Base-by-base conservation (phyloP, 2,797 vertebrate species). In the Myotis pilosus region DNA sequence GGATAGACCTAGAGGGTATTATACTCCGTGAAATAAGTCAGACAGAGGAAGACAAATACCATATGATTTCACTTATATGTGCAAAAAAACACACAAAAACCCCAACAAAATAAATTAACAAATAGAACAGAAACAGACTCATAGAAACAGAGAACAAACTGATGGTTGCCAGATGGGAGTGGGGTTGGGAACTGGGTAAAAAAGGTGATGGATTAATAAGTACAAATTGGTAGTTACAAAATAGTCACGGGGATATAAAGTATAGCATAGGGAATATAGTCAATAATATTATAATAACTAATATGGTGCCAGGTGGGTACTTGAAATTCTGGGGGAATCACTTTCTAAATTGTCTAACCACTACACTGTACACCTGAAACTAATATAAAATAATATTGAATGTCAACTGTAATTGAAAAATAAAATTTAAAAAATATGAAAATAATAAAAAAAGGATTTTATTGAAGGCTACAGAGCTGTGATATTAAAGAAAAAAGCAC, bases 351-450 rank as follows among this genome's bases (percentile, higher is more conserved):
- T 55, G 22, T 79, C 75, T 79, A 79, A 79, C 75, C 51, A 79
- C 13, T 55, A 36, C 36, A 8, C 33, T 25, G 33, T 55, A 79
- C 75, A 79, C 75, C 75, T 79, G 75, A 79, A 79, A 79, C 75
- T 79, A 79, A 79, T 79, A 79, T 79, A 79, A 79, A 79, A 79
- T 79, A 79, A 79, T 79, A 79, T 79, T 79, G 33, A 79, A 79
- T 55, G 75, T 55, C 75, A 55, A 79, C 75, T 79, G 51, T 79
- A 79, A 55, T 79, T 79, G 84, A 44, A 57, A 17, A 19, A 68
- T 51, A 74, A 60, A 74, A 7, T n/a, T 15, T 16, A 55, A 51
- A 62, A 41, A 28, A n/a, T 55, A 55, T 55, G 23, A 76, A 74
- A 53, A 79, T 36, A 79, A 79, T 55, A 49, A 78, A 60, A 8